Conservation (phyloP, 2,113 vertebrate species). For the Macquaria ambigua region DNA sequence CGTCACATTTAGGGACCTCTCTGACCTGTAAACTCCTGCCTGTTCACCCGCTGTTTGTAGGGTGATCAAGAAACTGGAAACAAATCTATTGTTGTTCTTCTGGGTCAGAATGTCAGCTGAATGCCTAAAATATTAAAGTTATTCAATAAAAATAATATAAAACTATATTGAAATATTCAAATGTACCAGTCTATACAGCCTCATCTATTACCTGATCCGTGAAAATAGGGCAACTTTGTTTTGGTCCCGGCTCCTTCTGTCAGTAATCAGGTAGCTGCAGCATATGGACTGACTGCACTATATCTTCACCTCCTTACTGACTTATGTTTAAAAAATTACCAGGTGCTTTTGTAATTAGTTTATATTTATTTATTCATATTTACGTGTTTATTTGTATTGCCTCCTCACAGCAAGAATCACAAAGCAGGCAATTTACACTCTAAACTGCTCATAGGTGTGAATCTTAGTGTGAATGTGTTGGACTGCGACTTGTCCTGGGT, state of each 20-base stretch:
- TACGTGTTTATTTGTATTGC: neutral
- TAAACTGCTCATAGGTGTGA: slow-evolving; percentile 28
- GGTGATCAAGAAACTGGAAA: neutral
- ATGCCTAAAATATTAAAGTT: neutral
- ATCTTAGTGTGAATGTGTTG: slow-evolving; percentile 31
- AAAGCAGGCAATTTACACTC: neutral
- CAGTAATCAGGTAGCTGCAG: neutral
- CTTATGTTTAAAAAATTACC: neutral
- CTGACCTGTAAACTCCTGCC: neutral
- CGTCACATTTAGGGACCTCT: neutral
- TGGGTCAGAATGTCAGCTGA: neutral
- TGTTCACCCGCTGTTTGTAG: too few relatives aligned
- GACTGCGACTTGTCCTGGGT: slow-evolving; percentile 10
- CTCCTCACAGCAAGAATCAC: neutral
- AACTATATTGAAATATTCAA: neutral
- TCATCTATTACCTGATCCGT: neutral
- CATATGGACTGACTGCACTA: neutral
- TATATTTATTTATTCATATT: neutral
- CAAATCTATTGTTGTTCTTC: neutral
- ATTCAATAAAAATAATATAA: neutral
- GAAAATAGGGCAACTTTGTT: neutral
- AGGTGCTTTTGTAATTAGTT: neutral
- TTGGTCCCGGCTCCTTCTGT: neutral
- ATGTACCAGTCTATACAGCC: neutral
- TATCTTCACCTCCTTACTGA: neutral